These are phyloP conservation scores for Brachyhypopomus occidentalis DNA, from an alignment of 2,113 vertebrate genomes.

Conservation along the genomic window DNA sequence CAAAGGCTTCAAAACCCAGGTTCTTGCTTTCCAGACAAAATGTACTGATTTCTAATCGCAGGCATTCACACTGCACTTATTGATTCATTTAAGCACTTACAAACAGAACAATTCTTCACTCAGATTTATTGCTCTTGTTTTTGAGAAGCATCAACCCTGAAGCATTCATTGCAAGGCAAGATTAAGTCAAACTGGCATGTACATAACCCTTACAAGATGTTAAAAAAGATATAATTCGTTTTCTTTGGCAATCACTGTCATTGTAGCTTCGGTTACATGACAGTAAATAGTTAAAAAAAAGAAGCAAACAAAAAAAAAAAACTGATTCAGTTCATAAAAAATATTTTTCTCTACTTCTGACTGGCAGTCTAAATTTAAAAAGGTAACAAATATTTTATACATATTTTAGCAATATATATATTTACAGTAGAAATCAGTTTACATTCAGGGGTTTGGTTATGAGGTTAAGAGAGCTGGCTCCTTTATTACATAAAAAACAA, in stretches of 20 bases:
- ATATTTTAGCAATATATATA: slow-evolving; percentile 72
- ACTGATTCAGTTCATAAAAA: slow-evolving; percentile 76
- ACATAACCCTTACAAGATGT: slow-evolving; percentile 33
- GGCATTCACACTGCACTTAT: too few species aligned
- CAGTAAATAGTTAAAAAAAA: slow-evolving; percentile 57
- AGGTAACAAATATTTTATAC: slow-evolving; percentile 65
- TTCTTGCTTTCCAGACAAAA: too few species aligned
- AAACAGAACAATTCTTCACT: slow-evolving; percentile 24
- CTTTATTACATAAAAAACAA: slow-evolving; percentile 32
- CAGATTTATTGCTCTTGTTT: slow-evolving; percentile 52
- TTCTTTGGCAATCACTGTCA: slow-evolving; percentile 47
- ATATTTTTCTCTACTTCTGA: slow-evolving; percentile 28
- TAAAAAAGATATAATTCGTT: slow-evolving; percentile 47
- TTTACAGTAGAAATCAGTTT: slow-evolving; percentile 78
- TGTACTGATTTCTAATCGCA: too few species aligned
- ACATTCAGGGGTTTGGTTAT: slow-evolving; percentile 79
- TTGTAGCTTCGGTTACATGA: slow-evolving; percentile 60
- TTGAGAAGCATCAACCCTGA: slow-evolving; percentile 38
- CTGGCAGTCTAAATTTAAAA: slow-evolving; percentile 71
- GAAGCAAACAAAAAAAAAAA: slow-evolving; percentile 53
- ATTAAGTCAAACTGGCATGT: slow-evolving; percentile 39
- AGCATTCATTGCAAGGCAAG: slow-evolving; percentile 27
- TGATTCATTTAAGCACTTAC: neutral
- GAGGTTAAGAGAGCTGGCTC: slow-evolving; percentile 65
- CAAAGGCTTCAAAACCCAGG: too few species aligned